Percentiles rank a stretch among this genome's conserved stretches.
phyloP scores from a whole-genome alignment of 2,888 invertebrate genomes.

The Ypsolopha sequella region DNA sequence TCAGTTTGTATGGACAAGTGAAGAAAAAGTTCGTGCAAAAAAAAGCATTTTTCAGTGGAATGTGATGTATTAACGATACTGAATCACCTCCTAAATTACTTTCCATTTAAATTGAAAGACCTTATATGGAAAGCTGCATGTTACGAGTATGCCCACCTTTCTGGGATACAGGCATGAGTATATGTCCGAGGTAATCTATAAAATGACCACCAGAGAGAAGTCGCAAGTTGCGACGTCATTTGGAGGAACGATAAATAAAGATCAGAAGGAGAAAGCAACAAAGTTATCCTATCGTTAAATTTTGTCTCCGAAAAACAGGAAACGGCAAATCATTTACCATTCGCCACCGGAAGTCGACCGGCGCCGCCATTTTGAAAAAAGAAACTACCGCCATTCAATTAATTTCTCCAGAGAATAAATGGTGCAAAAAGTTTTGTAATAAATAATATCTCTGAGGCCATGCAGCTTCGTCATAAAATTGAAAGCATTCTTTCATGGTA shows the following conservation, averaged over 20 bases:
- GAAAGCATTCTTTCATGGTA: too few relatives aligned
- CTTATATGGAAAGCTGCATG: too few relatives aligned
- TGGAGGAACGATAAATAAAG: constrained; percentile 12
- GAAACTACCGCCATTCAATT: constrained; percentile 24
- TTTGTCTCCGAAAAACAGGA: constrained; percentile 29
- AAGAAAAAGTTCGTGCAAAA: too few relatives aligned
- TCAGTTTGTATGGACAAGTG: too few relatives aligned
- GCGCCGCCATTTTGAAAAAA: constrained; percentile 39
- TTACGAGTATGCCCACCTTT: too few relatives aligned
- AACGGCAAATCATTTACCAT: constrained; percentile 52
- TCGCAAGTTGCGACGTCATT: neutral
- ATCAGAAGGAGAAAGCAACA: neutral
- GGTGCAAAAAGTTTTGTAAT: neutral
- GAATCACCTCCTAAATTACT: too few relatives aligned
- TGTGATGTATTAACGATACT: too few relatives aligned
- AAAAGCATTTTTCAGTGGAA: too few relatives aligned
- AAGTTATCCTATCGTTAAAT: constrained; percentile 6
- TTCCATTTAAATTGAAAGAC: too few relatives aligned
- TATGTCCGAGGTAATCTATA: too few relatives aligned
- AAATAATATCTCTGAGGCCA: neutral
- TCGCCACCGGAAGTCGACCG: constrained; percentile 37
- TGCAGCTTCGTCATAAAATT: neutral
- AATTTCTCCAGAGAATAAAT: constrained; percentile 1
- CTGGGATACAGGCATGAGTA: too few relatives aligned
- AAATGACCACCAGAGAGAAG: too few relatives aligned